Base-by-base conservation (phyloP, 1,140 invertebrate genomes). In the Dinothrombium tinctorium region DNA sequence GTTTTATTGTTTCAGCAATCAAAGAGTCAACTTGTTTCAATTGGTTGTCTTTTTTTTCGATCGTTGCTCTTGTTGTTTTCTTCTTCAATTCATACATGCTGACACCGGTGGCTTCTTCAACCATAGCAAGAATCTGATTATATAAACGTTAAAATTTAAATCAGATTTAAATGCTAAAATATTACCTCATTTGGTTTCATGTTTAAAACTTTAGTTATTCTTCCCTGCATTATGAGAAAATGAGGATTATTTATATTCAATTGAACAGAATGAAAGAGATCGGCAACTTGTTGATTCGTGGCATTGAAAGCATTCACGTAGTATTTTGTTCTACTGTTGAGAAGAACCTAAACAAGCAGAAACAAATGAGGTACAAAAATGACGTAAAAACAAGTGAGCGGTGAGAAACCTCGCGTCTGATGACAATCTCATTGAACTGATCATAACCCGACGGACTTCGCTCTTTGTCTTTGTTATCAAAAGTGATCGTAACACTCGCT, bases 191-290 rank as follows among this genome's bases (percentile, higher is more conserved):
- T 69, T 12, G 92, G 86, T 55, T 95, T 98, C 90, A 98, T 98
- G 56, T 94, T 98, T 2, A 98, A 65, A 2, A 99, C 92, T 69
- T 98, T 98, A 1, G 90, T 96, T 40, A 99, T 94, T 51, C 89
- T 71, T 7, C 94, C 94, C 68, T 99, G 94, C 92, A 99, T 98
- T 50, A 99, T 99, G 4, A 99, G 69, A 58, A 96, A 99, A 59
- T 98, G 90, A 3, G 92, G 92, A 66, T 98, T 98, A 59, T 98
- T 98, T 0, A 98, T 83, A 60, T 99, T 99, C 2, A 99, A 61
- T 53, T 94, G 86, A 6, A 98, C 76, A 0, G 89, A 90, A 50
- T 81, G 78, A 57, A 99, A 96, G 48, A 99, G 63, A 61, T 99
- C 92, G 40, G 76, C 71, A 0, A 96, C 79, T 50, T 77, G 64